Conservation (phyloP, 2,888 invertebrate genomes). For the Scaptomyza tumidula region DNA sequence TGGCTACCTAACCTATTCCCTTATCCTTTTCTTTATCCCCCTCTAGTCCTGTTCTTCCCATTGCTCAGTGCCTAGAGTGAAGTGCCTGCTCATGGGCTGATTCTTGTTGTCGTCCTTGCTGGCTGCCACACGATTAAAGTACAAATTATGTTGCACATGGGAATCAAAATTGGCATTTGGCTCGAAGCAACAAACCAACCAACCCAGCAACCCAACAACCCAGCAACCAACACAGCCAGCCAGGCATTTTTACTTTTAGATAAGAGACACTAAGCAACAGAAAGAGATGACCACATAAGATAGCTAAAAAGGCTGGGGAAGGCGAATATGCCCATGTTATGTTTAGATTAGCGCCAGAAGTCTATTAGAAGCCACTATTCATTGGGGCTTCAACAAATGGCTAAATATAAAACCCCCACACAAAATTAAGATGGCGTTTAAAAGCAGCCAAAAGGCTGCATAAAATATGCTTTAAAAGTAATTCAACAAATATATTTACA, state of each 20-base stretch:
- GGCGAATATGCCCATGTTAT: slow-evolving; percentile 1
- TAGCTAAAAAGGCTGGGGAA: background rate
- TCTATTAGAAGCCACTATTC: slow-evolving; percentile 26
- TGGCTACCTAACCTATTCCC: slow-evolving; percentile 5
- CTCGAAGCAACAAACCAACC: slow-evolving; percentile 9
- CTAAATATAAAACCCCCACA: background rate
- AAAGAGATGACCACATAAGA: slow-evolving; percentile 19
- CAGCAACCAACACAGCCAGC: slow-evolving; percentile 2
- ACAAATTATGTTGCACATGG: slow-evolving; percentile 73
- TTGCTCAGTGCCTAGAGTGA: background rate
- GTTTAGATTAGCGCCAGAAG: slow-evolving; percentile 14
- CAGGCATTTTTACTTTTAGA: slow-evolving; percentile 26
- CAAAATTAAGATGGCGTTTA: too few relatives aligned
- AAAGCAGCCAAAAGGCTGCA: too few relatives aligned
- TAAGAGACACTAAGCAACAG: slow-evolving; percentile 19
- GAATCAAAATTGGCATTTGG: slow-evolving; percentile 54
- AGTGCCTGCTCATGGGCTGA: slow-evolving; percentile 1
- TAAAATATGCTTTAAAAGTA: background rate
- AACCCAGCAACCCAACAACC: background rate
- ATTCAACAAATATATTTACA: too few relatives aligned
- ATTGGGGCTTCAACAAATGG: slow-evolving; percentile 22
- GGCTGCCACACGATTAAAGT: slow-evolving; percentile 61
- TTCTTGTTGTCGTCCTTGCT: slow-evolving; percentile 22
- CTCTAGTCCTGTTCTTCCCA: background rate
- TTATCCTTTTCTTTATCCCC: background rate